Evolutionary conservation across 2,113 vertebrate genomes (phyloP), one percentile per base, ranked within the genome.

Genomic region (Guaruba guarouba): DNA sequence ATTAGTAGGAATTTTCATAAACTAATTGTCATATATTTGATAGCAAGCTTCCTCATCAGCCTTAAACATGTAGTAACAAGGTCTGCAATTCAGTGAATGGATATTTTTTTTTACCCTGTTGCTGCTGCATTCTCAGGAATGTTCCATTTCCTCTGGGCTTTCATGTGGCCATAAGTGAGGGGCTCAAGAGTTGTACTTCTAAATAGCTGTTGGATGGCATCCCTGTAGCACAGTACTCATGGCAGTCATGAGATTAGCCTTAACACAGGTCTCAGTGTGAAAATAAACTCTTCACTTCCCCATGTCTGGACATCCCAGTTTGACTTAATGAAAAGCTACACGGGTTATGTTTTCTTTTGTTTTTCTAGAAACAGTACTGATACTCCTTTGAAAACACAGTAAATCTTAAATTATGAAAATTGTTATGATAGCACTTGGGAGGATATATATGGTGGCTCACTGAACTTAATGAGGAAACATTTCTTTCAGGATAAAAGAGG

Each of bases 161-260:
- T 44, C 31, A 13, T 16, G 37, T 39, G 7, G 17, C 46, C 3
- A 1, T 18, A 17, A 33, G 17, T 41, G 16, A 69, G 10, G 5
- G 9, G 8, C 9, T 71, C 18, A 17, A 20, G 48, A 22, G 14
- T 5, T 57, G 41, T 19, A 43, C 28, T 61, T 14, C 3, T 28
- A 35, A 73, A 11, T 11, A 14, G 23, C 29, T 64, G 25, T 44
- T 54, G 35, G 25, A n/a, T 0, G 2, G 4, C 15, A 35, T 63
- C 39, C 11, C 48, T 46, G 20, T 18, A 55, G 11, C 39, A 22
- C 39, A 48, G 23, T 11, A 24, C 12, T 67, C 7, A 31, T 4
- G 4, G 43, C 41, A 82, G 9, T 49, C 3, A 0, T 0, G 0
- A 76, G 28, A 41, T 51, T 2, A 33, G 19, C 15, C 66, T 82